Base-by-base conservation (phyloP, 2,797 vertebrate species). In the Columba guinea region DNA sequence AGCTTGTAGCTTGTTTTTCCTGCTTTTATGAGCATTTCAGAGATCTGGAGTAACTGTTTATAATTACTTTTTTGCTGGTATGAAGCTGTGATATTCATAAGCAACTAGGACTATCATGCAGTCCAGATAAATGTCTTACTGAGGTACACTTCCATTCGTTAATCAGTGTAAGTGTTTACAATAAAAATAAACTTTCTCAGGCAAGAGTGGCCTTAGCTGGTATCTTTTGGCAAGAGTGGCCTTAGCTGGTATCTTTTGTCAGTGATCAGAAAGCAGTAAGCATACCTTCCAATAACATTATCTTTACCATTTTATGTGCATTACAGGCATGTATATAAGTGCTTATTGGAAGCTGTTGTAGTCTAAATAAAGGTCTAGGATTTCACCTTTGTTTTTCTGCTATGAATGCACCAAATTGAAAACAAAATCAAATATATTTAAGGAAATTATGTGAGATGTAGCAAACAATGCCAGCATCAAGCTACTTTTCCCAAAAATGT, bases 281-380 rank as follows among this genome's bases (percentile, higher is more conserved):
- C 23, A 87, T 79, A 59, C 65, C 63, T 94, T 85, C 37, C 77
- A 46, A 80, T 23, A 91, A 73, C 46, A 76, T 94, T 81, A 55
- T 70, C 37, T 94, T 75, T 80, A 70, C 35, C 7, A 34, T 83
- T 86, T 75, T 96, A 55, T 87, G 94, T 96, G 59, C 41, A 64
- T 90, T 94, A 91, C 77, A 94, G 39, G 51, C 74, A 20, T 89
- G 81, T 71, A 77, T 96, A 1, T 88, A 94, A 96, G 21, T 85
- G 62, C 55, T 96, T 97, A 90, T 64, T 83, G 92, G 84, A 96
- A 94, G 64, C 37, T 83, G 13, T 15, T 78, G 32, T 71, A 91
- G 51, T 89, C 73, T 94, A 94, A 95, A 95, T 84, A 92, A 89
- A 97, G 74, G 91, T 70, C 70, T 65, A 94, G 41, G 14, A 58